phyloP scores from a whole-genome alignment of 2,888 invertebrate species.

The Acanthoscelides obtectus region DNA sequence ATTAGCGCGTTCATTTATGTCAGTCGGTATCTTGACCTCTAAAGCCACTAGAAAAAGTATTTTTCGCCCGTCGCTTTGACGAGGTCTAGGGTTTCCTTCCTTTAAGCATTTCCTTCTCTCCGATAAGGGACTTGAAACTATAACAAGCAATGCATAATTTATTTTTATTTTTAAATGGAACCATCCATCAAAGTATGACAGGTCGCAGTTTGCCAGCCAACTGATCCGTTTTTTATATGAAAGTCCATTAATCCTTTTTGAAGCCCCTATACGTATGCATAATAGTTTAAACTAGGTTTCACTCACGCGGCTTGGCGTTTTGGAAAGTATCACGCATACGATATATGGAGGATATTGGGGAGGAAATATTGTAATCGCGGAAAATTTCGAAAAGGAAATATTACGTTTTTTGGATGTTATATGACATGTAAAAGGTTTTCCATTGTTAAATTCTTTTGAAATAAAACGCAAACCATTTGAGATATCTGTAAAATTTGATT shows the following conservation, averaged over 20 bases:
- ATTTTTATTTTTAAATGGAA: neutral
- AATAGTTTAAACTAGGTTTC: too few species aligned
- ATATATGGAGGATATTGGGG: too few species aligned
- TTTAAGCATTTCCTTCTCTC: neutral
- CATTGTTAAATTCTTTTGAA: too few species aligned
- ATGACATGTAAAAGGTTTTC: too few species aligned
- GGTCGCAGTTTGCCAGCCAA: neutral
- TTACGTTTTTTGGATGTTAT: too few species aligned
- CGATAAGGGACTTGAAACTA: neutral
- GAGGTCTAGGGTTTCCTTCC: neutral
- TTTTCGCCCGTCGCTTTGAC: neutral
- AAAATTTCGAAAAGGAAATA: too few species aligned
- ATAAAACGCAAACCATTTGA: too few species aligned
- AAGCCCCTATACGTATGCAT: neutral
- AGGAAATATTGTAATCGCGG: too few species aligned
- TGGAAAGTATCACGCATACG: too few species aligned
- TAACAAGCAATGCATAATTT: neutral
- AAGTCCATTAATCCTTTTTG: neutral
- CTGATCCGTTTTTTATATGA: neutral
- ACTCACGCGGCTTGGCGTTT: too few species aligned
- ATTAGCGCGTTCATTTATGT: neutral
- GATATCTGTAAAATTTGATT: too few species aligned
- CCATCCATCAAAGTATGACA: neutral
- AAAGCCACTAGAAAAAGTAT: neutral
- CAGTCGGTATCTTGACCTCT: neutral